Evolutionary conservation across 2,113 vertebrate genomes (phyloP).

Genomic region (Vulpes vulpes): DNA sequence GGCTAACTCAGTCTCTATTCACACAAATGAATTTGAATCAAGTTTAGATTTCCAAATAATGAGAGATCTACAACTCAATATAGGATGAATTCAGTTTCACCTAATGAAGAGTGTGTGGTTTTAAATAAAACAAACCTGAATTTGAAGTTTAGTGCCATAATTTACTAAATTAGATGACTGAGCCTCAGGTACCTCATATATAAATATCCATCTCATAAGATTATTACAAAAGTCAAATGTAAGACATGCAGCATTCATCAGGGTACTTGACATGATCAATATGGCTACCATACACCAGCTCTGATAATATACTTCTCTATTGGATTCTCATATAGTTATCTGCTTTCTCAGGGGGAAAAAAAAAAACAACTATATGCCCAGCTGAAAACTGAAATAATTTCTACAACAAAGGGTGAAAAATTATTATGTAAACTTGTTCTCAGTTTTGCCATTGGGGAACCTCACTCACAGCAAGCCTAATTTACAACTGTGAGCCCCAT

Average conservation of each 20-base stretch:
- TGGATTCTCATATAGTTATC: neutral
- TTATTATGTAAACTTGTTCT: neutral
- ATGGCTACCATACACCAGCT: neutral
- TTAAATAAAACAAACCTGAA: neutral
- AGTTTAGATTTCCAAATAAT: constrained; percentile 66
- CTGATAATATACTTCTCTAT: neutral
- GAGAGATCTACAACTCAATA: constrained; percentile 45
- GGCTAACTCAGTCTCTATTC: constrained; percentile 56
- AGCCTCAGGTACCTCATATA: neutral
- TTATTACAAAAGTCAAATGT: neutral
- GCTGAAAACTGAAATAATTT: constrained; percentile 29
- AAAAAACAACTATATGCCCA: neutral
- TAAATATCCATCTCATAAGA: neutral
- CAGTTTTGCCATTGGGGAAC: neutral
- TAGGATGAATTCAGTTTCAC: constrained; percentile 35
- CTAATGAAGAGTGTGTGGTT: neutral
- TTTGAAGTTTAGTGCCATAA: neutral
- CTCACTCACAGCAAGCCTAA: neutral
- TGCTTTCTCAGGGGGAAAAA: neutral
- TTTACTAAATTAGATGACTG: neutral
- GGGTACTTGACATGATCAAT: neutral
- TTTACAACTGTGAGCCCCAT: neutral
- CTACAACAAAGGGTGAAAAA: constrained; percentile 1
- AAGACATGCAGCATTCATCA: neutral
- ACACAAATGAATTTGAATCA: constrained; percentile 49